phyloP scores from a whole-genome alignment of 2,888 invertebrate species.

The Ormyrus thymus region DNA sequence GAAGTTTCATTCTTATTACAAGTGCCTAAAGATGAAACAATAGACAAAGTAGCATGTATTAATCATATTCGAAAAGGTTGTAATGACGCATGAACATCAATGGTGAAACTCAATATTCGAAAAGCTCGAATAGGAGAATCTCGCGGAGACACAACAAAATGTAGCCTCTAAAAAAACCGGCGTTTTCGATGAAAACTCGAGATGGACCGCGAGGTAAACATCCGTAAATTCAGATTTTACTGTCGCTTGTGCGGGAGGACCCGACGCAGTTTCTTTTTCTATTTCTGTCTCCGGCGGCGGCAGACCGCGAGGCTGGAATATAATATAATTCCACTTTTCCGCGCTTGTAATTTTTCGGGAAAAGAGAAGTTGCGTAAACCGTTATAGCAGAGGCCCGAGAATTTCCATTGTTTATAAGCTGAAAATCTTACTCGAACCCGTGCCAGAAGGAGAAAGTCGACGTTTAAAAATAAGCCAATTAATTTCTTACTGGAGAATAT shows the following conservation, averaged over 20 bases:
- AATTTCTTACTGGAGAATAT: too few species aligned
- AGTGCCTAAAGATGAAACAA: too few species aligned
- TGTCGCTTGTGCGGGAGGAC: constrained; percentile 26
- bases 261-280: constrained; percentile 29
- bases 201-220: constrained; percentile 23
- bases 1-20: too few species aligned
- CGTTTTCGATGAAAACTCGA: background rate
- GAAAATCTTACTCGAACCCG: too few species aligned
- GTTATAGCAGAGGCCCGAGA: background rate
- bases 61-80: too few species aligned
- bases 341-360: constrained; percentile 14
- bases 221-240: constrained; percentile 44
- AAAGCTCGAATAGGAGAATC: background rate
- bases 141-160: background rate
- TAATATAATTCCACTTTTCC: constrained; percentile 36
- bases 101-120: constrained; percentile 5
- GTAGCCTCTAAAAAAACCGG: background rate
- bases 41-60: too few species aligned
- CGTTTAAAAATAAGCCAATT: background rate
- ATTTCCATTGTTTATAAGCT: constrained; percentile 30
- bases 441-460: background rate
- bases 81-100: background rate
- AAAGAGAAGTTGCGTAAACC: constrained; percentile 11
- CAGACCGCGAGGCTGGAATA: background rate
- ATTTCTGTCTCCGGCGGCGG: constrained; percentile 27